A percentile compares a stretch with the other conserved stretches of the same genome.
These are phyloP conservation scores for Antidorcas marsupialis DNA, from an alignment of 2,113 vertebrate species.

Conservation along the genomic window DNA sequence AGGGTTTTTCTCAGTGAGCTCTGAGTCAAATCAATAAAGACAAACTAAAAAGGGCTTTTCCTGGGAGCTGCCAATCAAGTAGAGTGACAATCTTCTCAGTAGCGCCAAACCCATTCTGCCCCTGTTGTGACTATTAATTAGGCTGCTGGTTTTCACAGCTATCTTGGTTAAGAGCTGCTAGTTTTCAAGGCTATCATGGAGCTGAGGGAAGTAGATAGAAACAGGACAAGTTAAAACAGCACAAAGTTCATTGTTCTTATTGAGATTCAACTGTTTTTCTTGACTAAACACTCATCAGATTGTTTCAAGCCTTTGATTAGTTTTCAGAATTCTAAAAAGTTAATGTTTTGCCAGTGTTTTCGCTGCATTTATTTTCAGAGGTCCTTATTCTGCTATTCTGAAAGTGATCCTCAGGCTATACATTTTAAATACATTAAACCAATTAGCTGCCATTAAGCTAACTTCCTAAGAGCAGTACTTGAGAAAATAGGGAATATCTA, in stretches of 20 bases:
- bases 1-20: background rate
- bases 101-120: background rate
- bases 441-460: background rate
- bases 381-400: background rate
- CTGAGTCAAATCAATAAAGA: background rate
- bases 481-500: background rate
- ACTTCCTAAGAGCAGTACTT: background rate
- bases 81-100: background rate
- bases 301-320: background rate
- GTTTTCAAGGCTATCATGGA: background rate
- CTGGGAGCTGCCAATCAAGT: background rate
- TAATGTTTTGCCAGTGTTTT: background rate
- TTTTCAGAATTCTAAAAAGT: background rate
- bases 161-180: background rate
- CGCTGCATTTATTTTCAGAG: background rate
- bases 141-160: background rate
- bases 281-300: background rate
- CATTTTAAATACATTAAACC: background rate
- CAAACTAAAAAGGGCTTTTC: background rate
- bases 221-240: background rate
- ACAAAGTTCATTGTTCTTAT: background rate
- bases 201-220: background rate
- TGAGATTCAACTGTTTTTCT: background rate
- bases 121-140: background rate
- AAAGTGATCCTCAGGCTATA: background rate